phyloP scores from a whole-genome alignment of 1,140 invertebrate species.

The Lordiphosa collinella region DNA sequence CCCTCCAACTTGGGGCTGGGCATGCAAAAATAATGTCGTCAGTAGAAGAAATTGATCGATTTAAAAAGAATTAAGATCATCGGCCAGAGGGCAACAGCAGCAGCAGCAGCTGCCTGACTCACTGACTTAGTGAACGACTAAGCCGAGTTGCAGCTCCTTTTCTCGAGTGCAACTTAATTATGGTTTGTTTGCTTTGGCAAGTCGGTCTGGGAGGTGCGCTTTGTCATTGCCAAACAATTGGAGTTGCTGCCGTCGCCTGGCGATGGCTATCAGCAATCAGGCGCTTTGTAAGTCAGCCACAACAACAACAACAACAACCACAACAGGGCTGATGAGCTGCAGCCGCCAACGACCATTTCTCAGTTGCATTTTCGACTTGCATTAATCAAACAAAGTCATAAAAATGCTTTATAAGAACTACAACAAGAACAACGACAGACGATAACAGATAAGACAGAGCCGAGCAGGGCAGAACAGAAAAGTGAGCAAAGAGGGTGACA shows the following conservation, averaged over 20 bases:
- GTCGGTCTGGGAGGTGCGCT: constrained; percentile 70
- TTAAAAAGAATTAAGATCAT: constrained; percentile 78
- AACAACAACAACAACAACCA: constrained; percentile 27
- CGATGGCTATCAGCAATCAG: constrained; percentile 76
- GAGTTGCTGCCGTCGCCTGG: constrained; percentile 30
- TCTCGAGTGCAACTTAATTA: constrained; percentile 71
- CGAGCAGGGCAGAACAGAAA: constrained; percentile 9
- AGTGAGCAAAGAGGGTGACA: background rate
- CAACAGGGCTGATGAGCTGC: constrained; percentile 43
- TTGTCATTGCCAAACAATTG: constrained; percentile 77
- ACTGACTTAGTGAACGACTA: constrained; percentile 74
- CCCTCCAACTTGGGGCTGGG: constrained; percentile 17
- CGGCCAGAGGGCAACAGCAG: constrained; percentile 34
- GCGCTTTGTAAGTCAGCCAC: constrained; percentile 67
- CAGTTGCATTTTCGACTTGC: constrained; percentile 56
- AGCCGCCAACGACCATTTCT: constrained; percentile 9
- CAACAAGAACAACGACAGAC: constrained; percentile 18
- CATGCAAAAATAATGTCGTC: constrained; percentile 69
- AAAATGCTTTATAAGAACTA: constrained; percentile 33
- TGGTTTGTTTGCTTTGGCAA: constrained; percentile 68
- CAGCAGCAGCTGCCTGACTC: constrained; percentile 45
- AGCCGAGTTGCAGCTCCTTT: constrained; percentile 22
- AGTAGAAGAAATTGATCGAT: constrained; percentile 70
- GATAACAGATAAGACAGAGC: constrained; percentile 38
- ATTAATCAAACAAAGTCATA: constrained; percentile 55